Evolutionary conservation across 35 echinoderm and acorn worm genomes (phyloP), one percentile per base, ranked within the genome.

Genomic region (Nesometra sesokonis): DNA sequence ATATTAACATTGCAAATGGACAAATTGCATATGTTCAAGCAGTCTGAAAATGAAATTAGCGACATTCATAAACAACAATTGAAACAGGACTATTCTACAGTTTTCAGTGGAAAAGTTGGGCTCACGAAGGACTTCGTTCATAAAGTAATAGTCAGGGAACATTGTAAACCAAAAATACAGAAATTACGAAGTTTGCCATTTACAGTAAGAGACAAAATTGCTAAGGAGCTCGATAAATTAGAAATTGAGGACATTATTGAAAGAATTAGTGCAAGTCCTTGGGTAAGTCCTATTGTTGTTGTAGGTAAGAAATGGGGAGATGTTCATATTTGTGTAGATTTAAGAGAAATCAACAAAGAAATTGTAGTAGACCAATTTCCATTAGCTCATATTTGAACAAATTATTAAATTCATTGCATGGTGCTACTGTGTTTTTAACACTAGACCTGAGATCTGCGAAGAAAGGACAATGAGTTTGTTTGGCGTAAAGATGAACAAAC

Each of bases 321-420:
- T 40, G 77, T 89, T 40, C 39, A 86, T 19, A 81, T 91, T 31
- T 94, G 89, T 30, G 89, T 89, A 32, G 93, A 94, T 57, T 84
- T 94, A 4, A 34, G 87, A 9, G 37, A 91, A 79, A 79, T 94
- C 17, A 91, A 94, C 78, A 85, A 91, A 35, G 78, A 29, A 0
- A 82, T 94, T 37, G 84, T 91, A 7, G 35, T 86, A 13, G 89
- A 91, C 78, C 91, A 84, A 47, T 87, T 81, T 67, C 93, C 82
- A 67, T 27, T 94, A n/a, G 89, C 89, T 4, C 33, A 86, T 79
- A 94, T 89, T 77, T 85, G 84, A 5, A n/a, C n/a, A 90, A 95
- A 40, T 67, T 95, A 32, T 90, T 92, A 1, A 31, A 88, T 21
- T 88, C 89, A 78, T 67, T 87, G 21, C 84, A 84, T 23, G 80